These are phyloP conservation scores for Chanos chanos DNA, from an alignment of 2,797 vertebrate genomes.

Conservation along the genomic window DNA sequence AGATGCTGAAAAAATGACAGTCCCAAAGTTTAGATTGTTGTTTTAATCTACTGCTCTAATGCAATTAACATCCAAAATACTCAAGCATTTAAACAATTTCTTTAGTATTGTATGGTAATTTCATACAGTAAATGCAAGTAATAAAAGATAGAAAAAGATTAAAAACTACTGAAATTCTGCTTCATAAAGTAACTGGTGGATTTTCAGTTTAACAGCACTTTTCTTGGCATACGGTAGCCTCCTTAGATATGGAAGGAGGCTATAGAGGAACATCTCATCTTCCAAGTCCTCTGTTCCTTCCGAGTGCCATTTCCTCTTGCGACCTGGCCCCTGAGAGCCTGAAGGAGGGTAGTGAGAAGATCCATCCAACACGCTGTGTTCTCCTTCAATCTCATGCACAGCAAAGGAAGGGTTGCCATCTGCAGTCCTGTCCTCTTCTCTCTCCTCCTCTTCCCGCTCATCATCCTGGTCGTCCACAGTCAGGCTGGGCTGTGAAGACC, in stretches of 20 bases:
- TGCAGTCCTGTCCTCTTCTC: conserved; percentile 23
- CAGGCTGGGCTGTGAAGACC: not conserved
- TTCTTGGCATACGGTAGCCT: conserved; percentile 43
- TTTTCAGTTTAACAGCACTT: conserved; percentile 42
- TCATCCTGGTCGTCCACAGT: conserved; percentile 31
- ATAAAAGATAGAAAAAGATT: conserved; percentile 23
- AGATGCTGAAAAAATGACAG: no score
- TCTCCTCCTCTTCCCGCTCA: conserved; percentile 28
- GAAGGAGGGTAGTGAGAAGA: conserved; percentile 12
- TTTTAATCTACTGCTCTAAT: no score
- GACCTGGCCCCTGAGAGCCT: conserved; percentile 22
- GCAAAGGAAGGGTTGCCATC: conserved; percentile 23
- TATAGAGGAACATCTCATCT: conserved; percentile 48
- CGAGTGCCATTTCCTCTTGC: conserved; percentile 33
- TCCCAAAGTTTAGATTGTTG: no score
- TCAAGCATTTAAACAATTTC: no score
- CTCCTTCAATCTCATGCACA: conserved; percentile 39
- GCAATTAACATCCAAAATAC: no score
- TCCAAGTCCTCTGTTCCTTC: conserved; percentile 38
- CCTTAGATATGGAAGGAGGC: conserved; percentile 39
- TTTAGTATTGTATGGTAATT: no score
- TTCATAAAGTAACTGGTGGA: conserved; percentile 45
- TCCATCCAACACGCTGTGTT: conserved; percentile 27
- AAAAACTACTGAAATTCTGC: conserved; percentile 35
- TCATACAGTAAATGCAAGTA: conserved; percentile 8